Conservation (phyloP, 1,140 invertebrate species). For the Carposina sasakii region DNA sequence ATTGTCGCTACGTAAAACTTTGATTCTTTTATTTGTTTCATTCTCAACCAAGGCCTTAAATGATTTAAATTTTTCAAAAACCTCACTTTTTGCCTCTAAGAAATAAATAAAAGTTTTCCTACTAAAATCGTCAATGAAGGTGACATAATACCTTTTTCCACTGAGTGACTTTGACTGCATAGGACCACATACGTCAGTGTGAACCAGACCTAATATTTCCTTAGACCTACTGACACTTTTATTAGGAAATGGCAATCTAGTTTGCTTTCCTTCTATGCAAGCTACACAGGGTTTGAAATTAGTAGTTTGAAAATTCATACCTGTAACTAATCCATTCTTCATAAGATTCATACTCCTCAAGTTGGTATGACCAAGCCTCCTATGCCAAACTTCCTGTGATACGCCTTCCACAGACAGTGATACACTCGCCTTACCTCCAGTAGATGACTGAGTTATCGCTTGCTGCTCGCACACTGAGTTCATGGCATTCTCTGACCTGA, state of each 20-base stretch:
- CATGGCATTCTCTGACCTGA: neutral
- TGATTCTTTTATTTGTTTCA: slow-evolving; percentile 26
- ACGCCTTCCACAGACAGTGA: neutral
- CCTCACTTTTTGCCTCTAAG: no score
- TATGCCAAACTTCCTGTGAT: slow-evolving; percentile 7
- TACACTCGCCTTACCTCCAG: neutral
- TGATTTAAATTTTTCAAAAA: no score
- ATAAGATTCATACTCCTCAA: slow-evolving; percentile 2
- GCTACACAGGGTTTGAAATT: slow-evolving; percentile 7
- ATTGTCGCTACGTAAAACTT: slow-evolving; percentile 41
- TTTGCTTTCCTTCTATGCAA: slow-evolving; percentile 10
- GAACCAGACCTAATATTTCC: neutral
- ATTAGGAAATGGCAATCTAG: slow-evolving; percentile 14
- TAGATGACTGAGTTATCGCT: neutral
- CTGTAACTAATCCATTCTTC: slow-evolving; percentile 4
- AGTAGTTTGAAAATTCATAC: neutral
- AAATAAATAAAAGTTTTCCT: slow-evolving; percentile 19
- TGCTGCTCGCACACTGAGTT: neutral
- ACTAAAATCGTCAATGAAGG: slow-evolving; percentile 34
- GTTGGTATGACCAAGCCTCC: neutral
- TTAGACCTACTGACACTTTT: neutral
- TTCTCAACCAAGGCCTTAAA: no score
- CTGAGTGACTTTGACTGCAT: slow-evolving; percentile 15
- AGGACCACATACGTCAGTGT: slow-evolving; percentile 31
- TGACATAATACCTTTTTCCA: slow-evolving; percentile 30